These are phyloP conservation scores for Hydractinia echinata DNA, from an alignment of 30 jellyfish, hydroid and myxozoan genomes.

Conservation along the genomic window DNA sequence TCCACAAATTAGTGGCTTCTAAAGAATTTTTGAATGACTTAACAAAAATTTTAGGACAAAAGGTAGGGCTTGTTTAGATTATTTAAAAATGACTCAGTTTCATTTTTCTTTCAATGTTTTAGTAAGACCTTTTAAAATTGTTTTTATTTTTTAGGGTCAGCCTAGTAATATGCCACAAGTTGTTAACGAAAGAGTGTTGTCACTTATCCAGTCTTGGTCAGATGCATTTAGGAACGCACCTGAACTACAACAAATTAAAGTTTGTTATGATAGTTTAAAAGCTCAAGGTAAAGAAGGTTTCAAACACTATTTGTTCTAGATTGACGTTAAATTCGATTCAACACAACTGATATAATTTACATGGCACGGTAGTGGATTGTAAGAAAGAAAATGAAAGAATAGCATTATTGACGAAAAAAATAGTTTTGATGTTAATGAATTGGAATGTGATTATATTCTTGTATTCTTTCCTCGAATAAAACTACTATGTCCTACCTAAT, in stretches of 20 bases:
- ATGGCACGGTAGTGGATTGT: too few species aligned
- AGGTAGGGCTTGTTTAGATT: slow-evolving; percentile 29
- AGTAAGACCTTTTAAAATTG: neutral
- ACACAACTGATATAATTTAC: too few species aligned
- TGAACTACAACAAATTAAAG: slow-evolving; percentile 63
- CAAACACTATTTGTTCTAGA: neutral
- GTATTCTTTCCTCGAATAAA: too few species aligned
- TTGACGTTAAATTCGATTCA: too few species aligned
- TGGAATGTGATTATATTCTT: too few species aligned
- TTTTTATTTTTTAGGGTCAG: slow-evolving; percentile 14
- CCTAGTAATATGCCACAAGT: slow-evolving; percentile 54
- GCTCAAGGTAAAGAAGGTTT: slow-evolving; percentile 51
- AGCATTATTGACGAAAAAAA: too few species aligned
- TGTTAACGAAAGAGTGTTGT: slow-evolving; percentile 75
- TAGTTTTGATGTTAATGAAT: too few species aligned
- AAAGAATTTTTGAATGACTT: slow-evolving; percentile 81
- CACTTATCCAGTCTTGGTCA: slow-evolving; percentile 82
- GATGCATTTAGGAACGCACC: slow-evolving; percentile 89
- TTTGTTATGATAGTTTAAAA: slow-evolving; percentile 53
- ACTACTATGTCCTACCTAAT: too few species aligned
- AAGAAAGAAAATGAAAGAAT: too few species aligned
- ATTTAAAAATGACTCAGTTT: neutral
- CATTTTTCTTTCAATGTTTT: neutral
- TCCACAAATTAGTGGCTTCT: slow-evolving; percentile 58
- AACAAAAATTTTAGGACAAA: slow-evolving; percentile 58